Evolutionary conservation across 2,797 vertebrate genomes (phyloP), one percentile per base, ranked within the genome.

Genomic region (Clarias pachynema): DNA sequence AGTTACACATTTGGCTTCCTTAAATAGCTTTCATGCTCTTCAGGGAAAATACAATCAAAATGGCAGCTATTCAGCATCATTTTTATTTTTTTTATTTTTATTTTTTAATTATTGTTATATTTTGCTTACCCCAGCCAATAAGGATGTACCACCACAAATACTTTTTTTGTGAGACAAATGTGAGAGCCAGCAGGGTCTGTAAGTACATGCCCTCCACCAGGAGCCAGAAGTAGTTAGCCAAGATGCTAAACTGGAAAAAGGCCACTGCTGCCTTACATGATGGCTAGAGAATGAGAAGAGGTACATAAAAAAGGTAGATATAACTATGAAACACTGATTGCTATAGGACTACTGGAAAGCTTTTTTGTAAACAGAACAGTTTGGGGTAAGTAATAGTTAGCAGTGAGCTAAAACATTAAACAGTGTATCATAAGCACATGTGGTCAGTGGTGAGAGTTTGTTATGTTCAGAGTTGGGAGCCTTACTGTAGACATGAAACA

Each of bases 61-160:
- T 44, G 40, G 40, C 40, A 44, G 40, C 40, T 44, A 9, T 44
- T 44, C 40, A 44, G 40, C 40, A 44, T 44, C 8, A 44, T 44
- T 44, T 44, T 44, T 44, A 34, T 37, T 37, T 37, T 0, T 3
- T 37, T 37, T 37, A 40, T 44, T 44, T 9, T 44, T 8, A 9
- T 34, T 34, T 34, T 34, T 3, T 3, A 44, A 44, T 44, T 8
- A 44, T 44, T 44, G 40, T 44, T 44, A 40, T 40, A 44, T 65
- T 65, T n/a, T 14, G 31, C 89, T 85, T 91, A 97, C 97, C 97
- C 97, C 97, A 97, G 84, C 97, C 97, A 26, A 96, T 92, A 89
- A 97, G 90, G 88, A 96, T 93, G 93, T 97, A 97, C 96, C 96
- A 96, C 95, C 96, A 97, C 93, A 96, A 96, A 93, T 97, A 97